These are phyloP conservation scores for Muscicapa adusta DNA, from an alignment of 2,113 vertebrate genomes.

Conservation along the genomic window DNA sequence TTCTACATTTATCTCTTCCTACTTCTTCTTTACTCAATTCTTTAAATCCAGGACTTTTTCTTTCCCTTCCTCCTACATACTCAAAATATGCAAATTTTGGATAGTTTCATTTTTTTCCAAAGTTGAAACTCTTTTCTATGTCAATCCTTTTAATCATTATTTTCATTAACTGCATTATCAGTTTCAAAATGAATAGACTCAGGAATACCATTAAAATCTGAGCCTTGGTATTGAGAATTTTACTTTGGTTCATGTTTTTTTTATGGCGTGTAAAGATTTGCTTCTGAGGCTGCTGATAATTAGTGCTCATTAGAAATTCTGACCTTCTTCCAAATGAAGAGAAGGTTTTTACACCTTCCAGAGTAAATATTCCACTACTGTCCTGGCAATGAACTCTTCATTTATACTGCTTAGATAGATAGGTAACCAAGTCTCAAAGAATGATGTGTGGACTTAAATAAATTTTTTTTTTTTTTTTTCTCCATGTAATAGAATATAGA, in stretches of 20 bases:
- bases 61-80: neutral
- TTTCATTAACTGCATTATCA: neutral
- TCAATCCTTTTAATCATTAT: neutral
- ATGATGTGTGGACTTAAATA: neutral
- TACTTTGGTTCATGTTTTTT: accelerated
- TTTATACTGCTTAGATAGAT: neutral
- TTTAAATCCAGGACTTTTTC: neutral
- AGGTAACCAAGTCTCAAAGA: neutral
- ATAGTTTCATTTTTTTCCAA: neutral
- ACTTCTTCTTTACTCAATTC: neutral
- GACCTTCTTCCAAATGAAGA: neutral
- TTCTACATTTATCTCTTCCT: neutral
- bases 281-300: accelerated
- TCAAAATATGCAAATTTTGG: neutral
- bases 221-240: neutral
- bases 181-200: neutral
- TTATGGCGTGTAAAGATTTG: neutral
- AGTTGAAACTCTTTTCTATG: neutral
- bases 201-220: neutral
- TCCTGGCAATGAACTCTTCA: neutral
- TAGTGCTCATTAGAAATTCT: neutral
- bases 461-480: too few relatives aligned
- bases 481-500: neutral
- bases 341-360: neutral
- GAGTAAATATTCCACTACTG: neutral